Evolutionary conservation across 2,797 vertebrate species (phyloP).

Genomic region (Xyrichtys novacula): DNA sequence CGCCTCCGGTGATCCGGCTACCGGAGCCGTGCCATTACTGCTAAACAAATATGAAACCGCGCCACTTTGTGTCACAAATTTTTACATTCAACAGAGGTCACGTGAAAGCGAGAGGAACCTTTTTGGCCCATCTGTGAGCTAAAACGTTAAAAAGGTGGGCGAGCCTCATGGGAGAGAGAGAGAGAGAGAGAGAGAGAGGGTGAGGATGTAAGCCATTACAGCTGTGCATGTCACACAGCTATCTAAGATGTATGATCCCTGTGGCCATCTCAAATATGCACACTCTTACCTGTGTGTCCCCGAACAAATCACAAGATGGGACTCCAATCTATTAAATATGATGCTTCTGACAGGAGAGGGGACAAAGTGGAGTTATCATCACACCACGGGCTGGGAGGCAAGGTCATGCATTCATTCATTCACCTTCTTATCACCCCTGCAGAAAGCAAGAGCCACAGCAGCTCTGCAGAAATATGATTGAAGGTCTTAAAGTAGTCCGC

Average conservation of each 20-base stretch:
- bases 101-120: slow-evolving; percentile 62
- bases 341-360: slow-evolving; percentile 38
- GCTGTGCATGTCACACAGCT: slow-evolving; percentile 49
- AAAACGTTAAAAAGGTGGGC: slow-evolving; percentile 75
- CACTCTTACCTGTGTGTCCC: slow-evolving; percentile 65
- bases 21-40: slow-evolving; percentile 76
- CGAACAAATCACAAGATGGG: slow-evolving; percentile 41
- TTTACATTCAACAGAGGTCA: slow-evolving; percentile 83
- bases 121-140: slow-evolving; percentile 76
- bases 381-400: neutral
- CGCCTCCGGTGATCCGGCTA: slow-evolving; percentile 73
- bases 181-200: slow-evolving; percentile 25
- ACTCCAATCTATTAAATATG: slow-evolving; percentile 62
- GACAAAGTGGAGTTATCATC: slow-evolving; percentile 40
- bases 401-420: slow-evolving; percentile 16
- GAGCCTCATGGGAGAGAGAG: slow-evolving; percentile 43
- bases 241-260: slow-evolving; percentile 65
- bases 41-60: slow-evolving; percentile 84
- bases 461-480: no score
- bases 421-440: neutral
- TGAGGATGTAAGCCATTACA: slow-evolving; percentile 70
- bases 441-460: no score
- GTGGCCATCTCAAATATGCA: slow-evolving; percentile 65
- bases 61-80: slow-evolving; percentile 86
- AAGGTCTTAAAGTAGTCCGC: no score